phyloP scores from a whole-genome alignment of 2,797 vertebrate species.

The Sus cebifrons region DNA sequence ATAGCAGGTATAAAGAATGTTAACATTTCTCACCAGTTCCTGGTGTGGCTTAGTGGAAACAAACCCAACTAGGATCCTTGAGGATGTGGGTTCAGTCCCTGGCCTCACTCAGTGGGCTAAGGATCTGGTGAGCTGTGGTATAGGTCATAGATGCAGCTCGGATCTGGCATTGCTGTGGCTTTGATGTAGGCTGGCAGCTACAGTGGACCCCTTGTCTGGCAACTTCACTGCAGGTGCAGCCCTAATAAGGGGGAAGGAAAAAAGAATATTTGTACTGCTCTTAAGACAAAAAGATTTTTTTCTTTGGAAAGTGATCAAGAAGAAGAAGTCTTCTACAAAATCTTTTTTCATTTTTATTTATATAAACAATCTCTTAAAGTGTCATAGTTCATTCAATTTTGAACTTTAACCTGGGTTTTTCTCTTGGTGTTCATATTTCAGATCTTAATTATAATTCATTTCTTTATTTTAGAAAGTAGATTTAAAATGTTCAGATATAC shows the following conservation, averaged over 20 bases:
- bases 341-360: conserved; percentile 48
- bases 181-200: too few species aligned
- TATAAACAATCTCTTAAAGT: conserved; percentile 9
- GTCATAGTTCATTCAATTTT: conserved; percentile 1
- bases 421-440: conserved; percentile 17
- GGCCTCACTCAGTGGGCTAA: too few species aligned
- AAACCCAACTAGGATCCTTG: too few species aligned
- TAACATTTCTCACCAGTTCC: conserved; percentile 55
- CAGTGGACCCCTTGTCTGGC: too few species aligned
- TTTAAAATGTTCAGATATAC: conserved; percentile 28
- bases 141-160: too few species aligned
- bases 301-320: conserved; percentile 23
- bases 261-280: conserved; percentile 79
- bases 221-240: too few species aligned
- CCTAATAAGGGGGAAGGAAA: too few species aligned
- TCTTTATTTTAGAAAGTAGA: conserved; percentile 30
- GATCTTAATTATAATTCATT: conserved; percentile 45
- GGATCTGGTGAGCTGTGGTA: too few species aligned
- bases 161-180: too few species aligned
- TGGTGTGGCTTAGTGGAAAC: too few species aligned
- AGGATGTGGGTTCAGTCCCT: too few species aligned
- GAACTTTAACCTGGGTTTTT: conserved; percentile 13
- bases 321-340: not conserved
- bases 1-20: conserved; percentile 84
- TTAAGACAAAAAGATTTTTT: not conserved